These are phyloP conservation scores for Temnothorax nylanderi DNA, from an alignment of 1,140 invertebrate species.

Conservation along the genomic window DNA sequence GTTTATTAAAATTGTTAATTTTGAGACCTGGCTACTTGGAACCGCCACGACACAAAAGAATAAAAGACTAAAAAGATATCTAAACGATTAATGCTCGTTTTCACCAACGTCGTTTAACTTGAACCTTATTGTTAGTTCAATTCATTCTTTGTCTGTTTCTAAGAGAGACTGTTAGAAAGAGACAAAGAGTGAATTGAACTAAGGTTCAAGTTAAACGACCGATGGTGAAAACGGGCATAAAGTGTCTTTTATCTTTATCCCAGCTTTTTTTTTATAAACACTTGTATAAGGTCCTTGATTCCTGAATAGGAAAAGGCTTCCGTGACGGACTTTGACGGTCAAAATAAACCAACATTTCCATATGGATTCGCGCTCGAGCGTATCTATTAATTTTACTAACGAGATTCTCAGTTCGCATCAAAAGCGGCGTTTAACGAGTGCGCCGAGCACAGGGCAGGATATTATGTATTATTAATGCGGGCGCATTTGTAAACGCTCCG, in stretches of 20 bases:
- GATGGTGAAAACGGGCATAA: too few relatives aligned
- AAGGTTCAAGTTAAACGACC: too few relatives aligned
- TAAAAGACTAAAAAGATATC: not conserved
- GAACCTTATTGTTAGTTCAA: too few relatives aligned
- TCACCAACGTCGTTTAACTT: too few relatives aligned
- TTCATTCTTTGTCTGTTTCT: too few relatives aligned
- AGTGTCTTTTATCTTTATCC: not conserved
- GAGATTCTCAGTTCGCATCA: not conserved
- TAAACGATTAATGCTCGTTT: not conserved
- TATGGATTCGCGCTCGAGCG: not conserved
- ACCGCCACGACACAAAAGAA: not conserved
- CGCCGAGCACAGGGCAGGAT: not conserved
- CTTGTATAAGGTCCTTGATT: not conserved
- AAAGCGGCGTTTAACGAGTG: conserved; percentile 27
- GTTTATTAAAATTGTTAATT: not conserved
- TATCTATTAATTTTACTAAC: not conserved
- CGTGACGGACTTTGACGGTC: not conserved
- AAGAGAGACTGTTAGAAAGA: too few relatives aligned
- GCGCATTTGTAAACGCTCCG: conserved; percentile 15
- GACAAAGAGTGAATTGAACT: too few relatives aligned
- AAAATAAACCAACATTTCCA: conserved; percentile 12
- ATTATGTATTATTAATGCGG: conserved; percentile 45
- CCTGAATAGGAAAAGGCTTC: not conserved
- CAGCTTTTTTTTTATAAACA: not conserved
- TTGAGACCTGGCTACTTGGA: not conserved